Base-by-base conservation (phyloP, 2,797 vertebrate species). In the Sebastes hubbsi region DNA sequence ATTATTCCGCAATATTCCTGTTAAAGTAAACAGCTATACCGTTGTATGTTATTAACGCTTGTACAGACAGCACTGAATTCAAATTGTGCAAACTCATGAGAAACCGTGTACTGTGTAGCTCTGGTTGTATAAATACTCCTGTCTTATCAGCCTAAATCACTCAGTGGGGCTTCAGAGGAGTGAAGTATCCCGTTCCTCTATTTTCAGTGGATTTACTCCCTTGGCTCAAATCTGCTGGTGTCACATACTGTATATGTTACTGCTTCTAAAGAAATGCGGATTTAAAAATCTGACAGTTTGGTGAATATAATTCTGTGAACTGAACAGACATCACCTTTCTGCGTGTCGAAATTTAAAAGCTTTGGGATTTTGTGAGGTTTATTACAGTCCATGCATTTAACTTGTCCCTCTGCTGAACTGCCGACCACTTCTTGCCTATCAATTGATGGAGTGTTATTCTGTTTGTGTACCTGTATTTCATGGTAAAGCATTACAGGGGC, bases 381-480 rank as follows among this genome's bases (percentile, higher is more conserved):
- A 29, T 38, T 49, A 8, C 0, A 4, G 29, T 29, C 14, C 4
- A 34, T n/a, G 9, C 11, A 5, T 20, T 73, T 27, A 16, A 4
- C 10, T 25, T 29, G 14, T 30, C 4, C 30, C 16, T 25, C 46
- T 54, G 34, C 24, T 52, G 6, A 54, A 67, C 32, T n/a, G 38
- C 46, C 5, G 11, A 62, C 27, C 25, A 22, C 27, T 46, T 66
- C 30, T 63, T 62, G 16, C 8, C 36, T 20, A 20, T 36, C 49
- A 56, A 32, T 38, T 56, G 42, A 59, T 34, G 9, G n/a, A 38
- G 60, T 36, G 8, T 32, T 58, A 58, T 66, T 75, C 25, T 36
- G 38, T 75, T 59, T 72, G 46, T 73, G 46, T 66, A 4, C 32
- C 58, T 72, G 64, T n/a, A 70, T 80, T 68, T 80, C 49, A 77